Percentiles rank a stretch among this genome's conserved stretches.
These are phyloP conservation scores for Drosophila orena DNA, from an alignment of 1,140 invertebrate species.

Conservation along the genomic window DNA sequence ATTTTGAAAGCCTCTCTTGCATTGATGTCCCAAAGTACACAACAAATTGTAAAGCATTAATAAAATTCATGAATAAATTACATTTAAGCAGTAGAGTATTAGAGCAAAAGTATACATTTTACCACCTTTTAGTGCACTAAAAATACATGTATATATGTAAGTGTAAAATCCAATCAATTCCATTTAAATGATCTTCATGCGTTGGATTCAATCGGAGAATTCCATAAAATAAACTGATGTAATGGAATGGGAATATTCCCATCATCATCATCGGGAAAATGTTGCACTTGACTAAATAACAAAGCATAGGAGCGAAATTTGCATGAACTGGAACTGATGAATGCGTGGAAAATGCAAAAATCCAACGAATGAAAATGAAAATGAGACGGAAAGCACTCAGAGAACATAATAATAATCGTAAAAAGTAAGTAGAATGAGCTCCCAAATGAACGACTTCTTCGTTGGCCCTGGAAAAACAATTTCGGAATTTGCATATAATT, in stretches of 20 bases:
- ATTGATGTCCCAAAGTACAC: background rate
- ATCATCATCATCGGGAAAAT: constrained; percentile 9
- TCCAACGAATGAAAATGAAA: constrained; percentile 45
- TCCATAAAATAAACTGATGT: constrained; percentile 6
- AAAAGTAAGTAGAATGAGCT: constrained; percentile 54
- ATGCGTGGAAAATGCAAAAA: constrained; percentile 58
- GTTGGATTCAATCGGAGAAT: constrained; percentile 1
- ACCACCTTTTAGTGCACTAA: background rate
- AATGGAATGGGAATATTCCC: background rate
- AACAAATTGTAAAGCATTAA: background rate
- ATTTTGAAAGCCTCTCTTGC: background rate
- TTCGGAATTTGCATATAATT: constrained; percentile 50
- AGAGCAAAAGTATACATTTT: background rate
- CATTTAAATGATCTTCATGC: background rate
- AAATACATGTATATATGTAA: background rate
- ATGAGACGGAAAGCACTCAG: constrained; percentile 47
- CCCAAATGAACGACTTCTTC: constrained; percentile 22
- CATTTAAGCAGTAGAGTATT: background rate
- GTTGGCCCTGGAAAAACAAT: constrained; percentile 35
- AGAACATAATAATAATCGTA: constrained; percentile 73
- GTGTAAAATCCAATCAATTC: constrained; percentile 5
- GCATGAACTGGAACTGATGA: constrained; percentile 35
- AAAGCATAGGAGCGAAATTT: constrained; percentile 10
- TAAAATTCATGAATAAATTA: no score
- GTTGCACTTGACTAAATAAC: constrained; percentile 31